Base-by-base conservation (phyloP, 2,888 invertebrate species). In the Tolmerus cingulatus region DNA sequence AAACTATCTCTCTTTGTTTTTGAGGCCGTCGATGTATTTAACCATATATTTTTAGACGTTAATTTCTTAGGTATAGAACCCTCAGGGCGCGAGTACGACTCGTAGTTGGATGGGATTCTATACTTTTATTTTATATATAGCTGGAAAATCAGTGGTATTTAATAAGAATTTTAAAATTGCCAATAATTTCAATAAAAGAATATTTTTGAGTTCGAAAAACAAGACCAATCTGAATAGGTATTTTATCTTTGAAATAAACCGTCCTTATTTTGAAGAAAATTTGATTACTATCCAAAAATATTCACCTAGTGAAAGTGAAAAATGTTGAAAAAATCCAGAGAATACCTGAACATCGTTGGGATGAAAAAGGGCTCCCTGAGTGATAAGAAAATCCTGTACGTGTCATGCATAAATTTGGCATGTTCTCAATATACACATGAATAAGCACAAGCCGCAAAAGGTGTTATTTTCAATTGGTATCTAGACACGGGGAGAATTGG, bases 381-480 rank as follows among this genome's bases (percentile, higher is more conserved):
- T 81, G 81, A 81, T 81, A 81, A 51, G 81, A 43, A 81, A 81
- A 81, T 81, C 81, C 55, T 46, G 81, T 55, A 81, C 81, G 81
- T 81, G 81, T 81, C 81, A 81, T 81, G 81, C 46, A 81, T 81
- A 81, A 81, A 81, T 81, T 81, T 81, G 27, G 46, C 55, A 81
- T 51, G 27, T 81, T 81, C 55, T 46, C 81, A 27, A 55, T 81
- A 81, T 55, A 51, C 43, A 55, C 81, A 30, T 43, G 34, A 34
- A n/a, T 16, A 55, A 46, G 43, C 30, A 46, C 30, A 81, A 66
- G 23, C 66, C 66, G 66, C 66, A 66, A 51, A 51, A 51, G 66
- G 66, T 27, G 66, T 81, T 81, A 81, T 81, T 81, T 81, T 51
- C 81, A 81, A 81, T 81, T 81, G 81, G 46, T 46, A 81, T 30